phyloP scores from a whole-genome alignment of 1,140 invertebrate species.

The Temnothorax longispinosus region DNA sequence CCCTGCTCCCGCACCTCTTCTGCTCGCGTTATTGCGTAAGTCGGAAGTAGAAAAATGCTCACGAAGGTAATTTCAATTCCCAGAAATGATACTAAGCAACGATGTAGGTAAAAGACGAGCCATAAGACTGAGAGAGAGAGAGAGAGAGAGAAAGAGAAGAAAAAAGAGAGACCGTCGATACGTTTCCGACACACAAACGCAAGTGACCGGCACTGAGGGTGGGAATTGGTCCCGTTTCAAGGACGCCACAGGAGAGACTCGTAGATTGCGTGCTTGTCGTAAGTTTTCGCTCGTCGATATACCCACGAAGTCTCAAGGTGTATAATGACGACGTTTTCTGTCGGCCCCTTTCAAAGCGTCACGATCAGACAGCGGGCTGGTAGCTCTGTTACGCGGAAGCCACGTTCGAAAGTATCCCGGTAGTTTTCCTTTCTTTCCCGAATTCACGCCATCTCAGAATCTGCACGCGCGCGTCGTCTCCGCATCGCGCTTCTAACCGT shows the following conservation, averaged over 20 bases:
- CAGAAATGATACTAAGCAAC: conserved; percentile 21
- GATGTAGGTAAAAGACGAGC: not conserved
- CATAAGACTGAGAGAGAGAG: not conserved
- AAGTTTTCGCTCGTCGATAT: conserved; percentile 73
- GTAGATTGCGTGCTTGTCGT: conserved; percentile 79
- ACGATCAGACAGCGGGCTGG: conserved; percentile 72
- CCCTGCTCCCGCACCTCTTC: not conserved
- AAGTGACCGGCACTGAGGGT: conserved; percentile 41
- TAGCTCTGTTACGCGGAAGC: conserved; percentile 82
- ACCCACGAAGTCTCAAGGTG: conserved; percentile 69
- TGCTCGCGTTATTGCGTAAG: conserved; percentile 57
- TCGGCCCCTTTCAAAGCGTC: conserved; percentile 81
- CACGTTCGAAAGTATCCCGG: conserved; percentile 41
- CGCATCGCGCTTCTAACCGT: not conserved
- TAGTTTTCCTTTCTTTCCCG: conserved; percentile 22
- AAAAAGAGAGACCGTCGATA: not conserved
- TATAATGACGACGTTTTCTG: conserved; percentile 81
- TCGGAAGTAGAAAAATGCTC: conserved; percentile 63
- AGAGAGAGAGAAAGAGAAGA: not conserved
- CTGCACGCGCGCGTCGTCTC: not conserved
- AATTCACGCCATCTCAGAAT: conserved; percentile 13
- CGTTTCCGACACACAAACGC: conserved; percentile 42
- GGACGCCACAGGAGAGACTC: conserved; percentile 73
- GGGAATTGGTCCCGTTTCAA: conserved; percentile 75
- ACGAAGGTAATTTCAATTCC: conserved; percentile 62